Evolutionary conservation across 2,888 invertebrate species (phyloP).

Genomic region (Agrochola lota): DNA sequence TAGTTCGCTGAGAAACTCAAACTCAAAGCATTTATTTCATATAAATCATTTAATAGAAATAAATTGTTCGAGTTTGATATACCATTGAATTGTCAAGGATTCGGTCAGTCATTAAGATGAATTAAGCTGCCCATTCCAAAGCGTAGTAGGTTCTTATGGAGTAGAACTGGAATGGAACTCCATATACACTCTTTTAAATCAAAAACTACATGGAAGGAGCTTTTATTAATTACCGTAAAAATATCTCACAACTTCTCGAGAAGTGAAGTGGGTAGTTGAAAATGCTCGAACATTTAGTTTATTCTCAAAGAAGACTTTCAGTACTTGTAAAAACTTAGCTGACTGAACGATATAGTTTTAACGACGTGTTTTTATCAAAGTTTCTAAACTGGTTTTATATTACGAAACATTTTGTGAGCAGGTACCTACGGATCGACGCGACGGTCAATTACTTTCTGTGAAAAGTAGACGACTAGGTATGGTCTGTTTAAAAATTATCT

Average conservation of each 20-base stretch:
- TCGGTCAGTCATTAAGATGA: background rate
- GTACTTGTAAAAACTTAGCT: conserved; percentile 31
- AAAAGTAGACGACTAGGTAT: background rate
- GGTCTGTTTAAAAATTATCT: background rate
- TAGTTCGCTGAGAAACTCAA: background rate
- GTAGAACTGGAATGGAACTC: background rate
- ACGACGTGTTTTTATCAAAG: conserved; percentile 29
- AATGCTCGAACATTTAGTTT: conserved; percentile 11
- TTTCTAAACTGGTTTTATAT: conserved; percentile 26
- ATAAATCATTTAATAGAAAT: background rate
- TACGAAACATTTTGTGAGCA: conserved; percentile 10
- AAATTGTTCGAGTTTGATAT: background rate
- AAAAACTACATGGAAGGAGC: background rate
- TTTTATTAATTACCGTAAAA: conserved; percentile 13
- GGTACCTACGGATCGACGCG: background rate
- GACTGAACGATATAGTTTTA: conserved; percentile 41
- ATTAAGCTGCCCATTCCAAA: background rate
- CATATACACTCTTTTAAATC: background rate
- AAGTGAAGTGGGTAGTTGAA: conserved; percentile 21
- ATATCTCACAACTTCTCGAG: conserved; percentile 14
- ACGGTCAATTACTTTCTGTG: conserved; percentile 5
- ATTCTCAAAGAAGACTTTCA: conserved; percentile 13
- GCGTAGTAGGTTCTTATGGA: background rate
- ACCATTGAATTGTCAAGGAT: background rate
- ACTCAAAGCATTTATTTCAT: too few relatives aligned